A percentile compares a stretch with the other conserved stretches of the same genome.
These are phyloP conservation scores for Nesometra sesokonis DNA, from an alignment of 35 echinoderm and acorn worm species.

Conservation along the genomic window DNA sequence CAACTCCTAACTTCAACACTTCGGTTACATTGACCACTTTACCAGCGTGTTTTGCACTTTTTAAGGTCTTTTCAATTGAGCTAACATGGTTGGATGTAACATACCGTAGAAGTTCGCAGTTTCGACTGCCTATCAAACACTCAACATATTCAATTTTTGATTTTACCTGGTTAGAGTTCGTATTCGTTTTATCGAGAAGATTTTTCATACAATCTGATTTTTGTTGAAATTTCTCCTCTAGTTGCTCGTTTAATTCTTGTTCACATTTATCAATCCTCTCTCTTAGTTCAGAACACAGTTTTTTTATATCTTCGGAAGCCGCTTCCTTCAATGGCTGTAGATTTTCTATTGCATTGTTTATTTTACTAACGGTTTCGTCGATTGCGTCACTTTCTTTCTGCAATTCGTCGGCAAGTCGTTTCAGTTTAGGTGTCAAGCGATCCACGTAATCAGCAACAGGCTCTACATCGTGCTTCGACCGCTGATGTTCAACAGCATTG, in stretches of 20 bases:
- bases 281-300: neutral
- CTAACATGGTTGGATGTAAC: neutral
- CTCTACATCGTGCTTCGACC: neutral
- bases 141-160: neutral
- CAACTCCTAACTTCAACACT: neutral
- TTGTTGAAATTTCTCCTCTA: neutral
- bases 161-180: neutral
- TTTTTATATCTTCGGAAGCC: neutral
- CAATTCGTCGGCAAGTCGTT: neutral
- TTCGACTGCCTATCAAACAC: neutral
- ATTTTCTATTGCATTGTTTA: neutral
- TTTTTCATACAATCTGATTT: neutral
- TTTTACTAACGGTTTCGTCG: neutral
- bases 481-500: neutral
- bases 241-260: neutral
- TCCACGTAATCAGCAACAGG: neutral
- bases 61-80: neutral
- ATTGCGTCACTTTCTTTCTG: neutral
- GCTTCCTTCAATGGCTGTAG: neutral
- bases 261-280: neutral
- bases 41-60: neutral
- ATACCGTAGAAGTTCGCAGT: neutral
- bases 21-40: neutral
- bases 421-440: neutral
- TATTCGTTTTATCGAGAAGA: neutral